These are phyloP conservation scores for Aramus guarauna DNA, from an alignment of 2,113 vertebrate genomes.

Conservation along the genomic window DNA sequence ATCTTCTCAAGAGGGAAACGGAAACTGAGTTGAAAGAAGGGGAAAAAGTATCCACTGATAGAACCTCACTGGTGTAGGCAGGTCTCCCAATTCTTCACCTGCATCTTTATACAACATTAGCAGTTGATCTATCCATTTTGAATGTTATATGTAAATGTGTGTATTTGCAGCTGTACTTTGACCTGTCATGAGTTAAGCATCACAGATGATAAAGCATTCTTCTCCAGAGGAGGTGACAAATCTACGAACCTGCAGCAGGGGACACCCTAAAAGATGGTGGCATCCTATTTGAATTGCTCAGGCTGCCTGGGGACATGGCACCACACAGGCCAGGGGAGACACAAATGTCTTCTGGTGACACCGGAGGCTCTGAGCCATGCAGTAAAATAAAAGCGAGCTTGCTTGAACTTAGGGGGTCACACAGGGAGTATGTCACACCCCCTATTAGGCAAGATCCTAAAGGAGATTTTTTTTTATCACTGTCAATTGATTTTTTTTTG, in stretches of 20 bases:
- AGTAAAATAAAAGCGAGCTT: not conserved
- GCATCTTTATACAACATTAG: not conserved
- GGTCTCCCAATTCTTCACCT: not conserved
- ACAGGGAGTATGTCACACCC: rapidly evolving
- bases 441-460: not conserved
- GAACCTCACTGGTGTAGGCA: not conserved
- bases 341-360: not conserved
- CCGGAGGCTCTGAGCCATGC: not conserved
- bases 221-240: not conserved
- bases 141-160: rapidly evolving
- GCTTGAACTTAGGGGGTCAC: not conserved
- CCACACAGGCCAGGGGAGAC: not conserved
- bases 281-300: not conserved
- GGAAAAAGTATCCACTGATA: not conserved
- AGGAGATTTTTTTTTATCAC: not conserved
- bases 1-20: not conserved
- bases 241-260: not conserved
- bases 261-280: not conserved
- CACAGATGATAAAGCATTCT: rapidly evolving
- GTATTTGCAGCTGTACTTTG: not conserved
- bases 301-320: not conserved
- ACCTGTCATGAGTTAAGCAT: not conserved
- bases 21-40: not conserved
- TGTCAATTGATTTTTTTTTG: not conserved
- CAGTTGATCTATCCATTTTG: not conserved